Evolutionary conservation across 2,888 invertebrate species (phyloP), one percentile per base, ranked within the genome.

Genomic region (Cremastobaeus sp.): DNA sequence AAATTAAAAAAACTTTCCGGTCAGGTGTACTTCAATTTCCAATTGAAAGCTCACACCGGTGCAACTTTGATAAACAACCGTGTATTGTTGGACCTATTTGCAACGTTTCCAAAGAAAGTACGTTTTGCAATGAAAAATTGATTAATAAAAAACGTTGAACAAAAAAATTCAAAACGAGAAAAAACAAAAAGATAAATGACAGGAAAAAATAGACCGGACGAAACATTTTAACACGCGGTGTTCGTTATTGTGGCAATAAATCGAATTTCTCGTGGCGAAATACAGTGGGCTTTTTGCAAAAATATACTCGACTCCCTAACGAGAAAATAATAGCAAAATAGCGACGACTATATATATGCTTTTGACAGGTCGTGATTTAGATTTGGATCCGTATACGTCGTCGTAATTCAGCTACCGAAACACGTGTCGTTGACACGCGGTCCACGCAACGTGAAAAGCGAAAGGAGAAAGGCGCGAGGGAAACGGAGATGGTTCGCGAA

Each of bases 301-400:
- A 73, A 68, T 73, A 68, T 55, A 68, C 73, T 74, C 64, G 43
- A 66, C 74, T 69, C 64, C 57, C 69, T 74, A 68, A 69, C 74
- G 74, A 69, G 74, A 69, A 74, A 74, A 69, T 74, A 74, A 74
- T 74, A 74, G 74, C 69, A 62, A 74, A 74, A 69, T 70, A 57
- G 64, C 47, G 57, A 55, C 57, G 37, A 39, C 54, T 66, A 73
- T 65, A 64, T 71, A 71, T 60, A 66, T 59, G 77, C 55, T 45
- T 59, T 66, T 77, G 78, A 77, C 78, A 78, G 77, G 70, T 66
- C 64, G 76, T 78, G 77, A 78, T 75, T 76, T 77, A 78, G 76
- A 76, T 77, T 77, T 73, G 73, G 66, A 72, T 70, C 35, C 72
- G 68, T 62, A 68, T 55, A 48, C 62, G 76, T 72, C 60, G 59